phyloP scores from a whole-genome alignment of 2,888 invertebrate species.

The Amiota mariae region DNA sequence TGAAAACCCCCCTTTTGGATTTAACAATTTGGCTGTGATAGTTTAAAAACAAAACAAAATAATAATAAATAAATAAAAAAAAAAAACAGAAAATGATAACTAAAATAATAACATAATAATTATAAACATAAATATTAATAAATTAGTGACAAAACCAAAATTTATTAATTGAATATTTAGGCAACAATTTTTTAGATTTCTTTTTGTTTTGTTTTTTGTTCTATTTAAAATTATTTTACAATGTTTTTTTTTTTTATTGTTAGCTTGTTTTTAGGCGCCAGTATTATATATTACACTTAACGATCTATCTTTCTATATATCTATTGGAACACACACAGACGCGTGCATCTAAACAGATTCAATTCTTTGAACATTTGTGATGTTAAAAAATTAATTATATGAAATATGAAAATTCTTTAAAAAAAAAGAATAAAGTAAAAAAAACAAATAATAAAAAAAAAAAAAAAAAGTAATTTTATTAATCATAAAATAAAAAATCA shows the following conservation, averaged over 20 bases:
- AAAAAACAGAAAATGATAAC: constrained; percentile 25
- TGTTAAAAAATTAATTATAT: constrained; percentile 64
- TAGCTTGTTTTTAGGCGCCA: constrained; percentile 56
- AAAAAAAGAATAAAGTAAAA: constrained; percentile 35
- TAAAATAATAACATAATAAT: constrained; percentile 1
- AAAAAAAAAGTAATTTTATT: constrained; percentile 25
- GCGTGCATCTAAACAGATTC: constrained; percentile 39
- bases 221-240: too few relatives aligned
- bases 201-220: too few relatives aligned
- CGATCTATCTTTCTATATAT: neutral
- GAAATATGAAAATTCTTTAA: constrained; percentile 38
- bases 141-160: constrained; percentile 16
- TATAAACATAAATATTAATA: neutral
- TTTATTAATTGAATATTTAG: constrained; percentile 21
- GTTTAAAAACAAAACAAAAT: constrained; percentile 61
- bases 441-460: constrained; percentile 29
- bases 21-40: constrained; percentile 74
- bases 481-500: too few relatives aligned
- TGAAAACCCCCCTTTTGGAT: constrained; percentile 66
- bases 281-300: constrained; percentile 51
- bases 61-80: constrained; percentile 40
- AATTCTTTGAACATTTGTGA: constrained; percentile 63
- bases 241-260: constrained; percentile 52
- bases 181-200: constrained; percentile 27
- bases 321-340: constrained; percentile 19